phyloP scores from a whole-genome alignment of 2,888 invertebrate genomes.

The Candidula unifasciata region DNA sequence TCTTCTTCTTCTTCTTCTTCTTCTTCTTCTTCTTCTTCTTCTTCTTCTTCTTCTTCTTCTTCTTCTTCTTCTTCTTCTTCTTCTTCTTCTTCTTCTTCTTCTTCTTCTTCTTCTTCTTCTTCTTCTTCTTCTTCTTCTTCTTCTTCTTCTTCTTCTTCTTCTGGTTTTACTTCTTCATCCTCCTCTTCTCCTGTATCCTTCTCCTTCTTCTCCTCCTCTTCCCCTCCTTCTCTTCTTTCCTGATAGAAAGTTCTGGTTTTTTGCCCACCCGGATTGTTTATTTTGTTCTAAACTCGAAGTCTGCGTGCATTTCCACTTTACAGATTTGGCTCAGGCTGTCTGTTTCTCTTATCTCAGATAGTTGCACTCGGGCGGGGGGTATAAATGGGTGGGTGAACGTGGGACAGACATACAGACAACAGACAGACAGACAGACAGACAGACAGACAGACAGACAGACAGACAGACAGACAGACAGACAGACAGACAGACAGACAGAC shows the following conservation, averaged over 20 bases:
- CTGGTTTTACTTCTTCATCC: too few relatives aligned
- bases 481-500: too few relatives aligned
- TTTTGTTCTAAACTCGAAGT: neutral
- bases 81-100: neutral
- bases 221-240: neutral
- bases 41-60: neutral
- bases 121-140: neutral
- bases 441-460: too few relatives aligned
- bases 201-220: slow-evolving; percentile 21
- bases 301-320: too few relatives aligned
- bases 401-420: too few relatives aligned
- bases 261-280: neutral
- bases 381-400: too few relatives aligned
- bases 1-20: neutral
- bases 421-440: too few relatives aligned
- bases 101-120: neutral
- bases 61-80: neutral
- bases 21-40: neutral
- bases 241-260: neutral
- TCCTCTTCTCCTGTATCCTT: too few relatives aligned
- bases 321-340: too few relatives aligned
- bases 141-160: too few relatives aligned
- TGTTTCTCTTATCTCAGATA: too few relatives aligned
- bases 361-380: neutral
- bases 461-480: too few relatives aligned